phyloP scores from a whole-genome alignment of 2,113 vertebrate genomes.

The Gallinago jamesoni region DNA sequence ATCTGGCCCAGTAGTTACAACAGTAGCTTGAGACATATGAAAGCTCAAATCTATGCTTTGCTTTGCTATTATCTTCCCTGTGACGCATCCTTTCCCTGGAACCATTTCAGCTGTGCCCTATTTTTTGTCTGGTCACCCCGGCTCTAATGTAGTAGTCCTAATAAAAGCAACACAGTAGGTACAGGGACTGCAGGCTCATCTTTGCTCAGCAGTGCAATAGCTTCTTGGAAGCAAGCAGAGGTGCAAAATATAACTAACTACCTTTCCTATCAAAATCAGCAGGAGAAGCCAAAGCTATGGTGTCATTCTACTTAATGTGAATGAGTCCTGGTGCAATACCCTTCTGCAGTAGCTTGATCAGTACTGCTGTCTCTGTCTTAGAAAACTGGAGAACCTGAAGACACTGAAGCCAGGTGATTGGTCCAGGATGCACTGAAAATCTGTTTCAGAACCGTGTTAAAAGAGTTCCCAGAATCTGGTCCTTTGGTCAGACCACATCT shows the following conservation, averaged over 20 bases:
- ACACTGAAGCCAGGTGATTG: background rate
- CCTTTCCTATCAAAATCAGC: constrained; percentile 36
- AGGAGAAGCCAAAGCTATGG: constrained; percentile 19
- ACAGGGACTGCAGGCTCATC: constrained; percentile 22
- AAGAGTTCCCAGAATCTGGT: background rate
- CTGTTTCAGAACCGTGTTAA: background rate
- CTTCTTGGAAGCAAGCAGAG: constrained; percentile 44
- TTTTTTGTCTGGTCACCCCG: constrained; percentile 31
- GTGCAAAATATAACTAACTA: constrained; percentile 55
- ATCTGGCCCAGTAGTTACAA: background rate
- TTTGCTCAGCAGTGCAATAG: constrained; percentile 43
- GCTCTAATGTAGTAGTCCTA: constrained; percentile 40
- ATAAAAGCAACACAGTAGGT: constrained; percentile 59
- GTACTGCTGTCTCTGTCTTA: background rate
- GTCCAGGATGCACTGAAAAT: background rate
- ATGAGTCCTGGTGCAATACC: background rate
- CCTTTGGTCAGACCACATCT: background rate
- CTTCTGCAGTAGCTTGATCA: background rate
- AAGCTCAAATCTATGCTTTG: background rate
- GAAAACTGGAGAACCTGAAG: background rate
- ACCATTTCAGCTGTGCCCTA: constrained; percentile 24
- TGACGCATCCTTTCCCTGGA: background rate
- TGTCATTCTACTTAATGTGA: background rate
- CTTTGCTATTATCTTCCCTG: background rate
- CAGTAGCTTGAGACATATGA: background rate